Conservation (phyloP, 2,888 invertebrate species). For the Sisyra nigra region DNA sequence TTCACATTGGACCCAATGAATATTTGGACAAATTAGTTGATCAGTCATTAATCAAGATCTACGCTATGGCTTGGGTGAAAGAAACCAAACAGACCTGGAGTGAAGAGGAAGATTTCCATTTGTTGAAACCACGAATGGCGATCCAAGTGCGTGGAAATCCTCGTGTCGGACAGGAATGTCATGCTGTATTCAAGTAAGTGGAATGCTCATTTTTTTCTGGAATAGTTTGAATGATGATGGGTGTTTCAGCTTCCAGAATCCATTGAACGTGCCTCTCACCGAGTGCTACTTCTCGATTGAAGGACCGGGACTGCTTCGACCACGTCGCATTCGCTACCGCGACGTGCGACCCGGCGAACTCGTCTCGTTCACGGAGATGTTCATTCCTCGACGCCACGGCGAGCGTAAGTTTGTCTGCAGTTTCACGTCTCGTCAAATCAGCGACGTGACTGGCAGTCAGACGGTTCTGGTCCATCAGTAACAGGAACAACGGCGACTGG, state of each 20-base stretch:
- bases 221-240: neutral
- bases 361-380: conserved; percentile 41
- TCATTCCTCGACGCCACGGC: conserved; percentile 39
- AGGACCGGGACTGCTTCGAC: conserved; percentile 47
- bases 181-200: conserved; percentile 30
- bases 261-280: conserved; percentile 42
- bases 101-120: conserved; percentile 54
- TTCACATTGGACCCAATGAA: conserved; percentile 45
- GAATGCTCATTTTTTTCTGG: neutral
- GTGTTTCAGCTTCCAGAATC: conserved; percentile 43
- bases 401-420: conserved; percentile 45
- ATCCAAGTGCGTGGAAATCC: conserved; percentile 42
- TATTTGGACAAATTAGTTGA: conserved; percentile 55
- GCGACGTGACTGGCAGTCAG: conserved; percentile 43
- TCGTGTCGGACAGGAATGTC: conserved; percentile 34
- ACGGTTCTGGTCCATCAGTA: conserved; percentile 29
- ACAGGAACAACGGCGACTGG: neutral
- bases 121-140: conserved; percentile 48
- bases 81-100: conserved; percentile 61
- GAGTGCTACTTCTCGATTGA: conserved; percentile 53
- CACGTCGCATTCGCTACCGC: conserved; percentile 39
- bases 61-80: conserved; percentile 52
- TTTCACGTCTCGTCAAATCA: conserved; percentile 47
- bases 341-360: conserved; percentile 46
- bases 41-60: conserved; percentile 52